Base-by-base conservation (phyloP, 1,140 invertebrate species). In the Macrobrachium nipponense region DNA sequence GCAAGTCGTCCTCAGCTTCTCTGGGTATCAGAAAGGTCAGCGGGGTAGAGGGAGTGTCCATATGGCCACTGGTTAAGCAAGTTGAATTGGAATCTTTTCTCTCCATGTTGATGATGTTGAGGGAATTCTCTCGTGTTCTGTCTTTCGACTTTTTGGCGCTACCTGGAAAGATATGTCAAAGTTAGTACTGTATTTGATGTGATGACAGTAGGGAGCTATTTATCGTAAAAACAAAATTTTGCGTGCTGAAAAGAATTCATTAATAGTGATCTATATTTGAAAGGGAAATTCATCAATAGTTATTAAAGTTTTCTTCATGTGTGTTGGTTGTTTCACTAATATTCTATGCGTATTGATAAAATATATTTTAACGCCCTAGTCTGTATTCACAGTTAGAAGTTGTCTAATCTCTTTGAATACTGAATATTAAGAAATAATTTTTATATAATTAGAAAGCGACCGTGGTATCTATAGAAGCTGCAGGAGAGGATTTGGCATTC, bases 131-230 rank as follows among this genome's bases (percentile, higher is more conserved):
- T 23, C 82, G 20, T 8, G 82, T 60, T 10, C 82, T 59, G n/a
- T 84, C 82, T 43, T 73, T 23, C 60, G 58, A 84, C 73, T 84
- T 84, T 61, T 64, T 84, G 17, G 77, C 60, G 20, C 82, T 84
- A 59, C 82, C 82, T 84, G 72, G 15, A 64, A n/a, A 12, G 51
- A 79, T 75, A 17, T 17, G 0, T 15, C 18, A 17, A 10, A n/a
- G 14, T 8, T 18, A 18, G 51, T 68, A 20, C 36, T 36, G 43
- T 18, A n/a, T 23, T 51, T 61, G 10, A n/a, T 58, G 23, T 43
- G 27, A 14, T 70, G 14, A n/a, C 72, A 60, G 18, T 8, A 68
- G 66, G 0, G 66, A 27, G 10, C 17, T 44, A 23, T 44, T 43
- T 15, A 51, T 58, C n/a, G 27, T 27, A 44, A 27, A 15, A 6